phyloP scores from a whole-genome alignment of 2,888 invertebrate genomes.

The Trilocha varians region DNA sequence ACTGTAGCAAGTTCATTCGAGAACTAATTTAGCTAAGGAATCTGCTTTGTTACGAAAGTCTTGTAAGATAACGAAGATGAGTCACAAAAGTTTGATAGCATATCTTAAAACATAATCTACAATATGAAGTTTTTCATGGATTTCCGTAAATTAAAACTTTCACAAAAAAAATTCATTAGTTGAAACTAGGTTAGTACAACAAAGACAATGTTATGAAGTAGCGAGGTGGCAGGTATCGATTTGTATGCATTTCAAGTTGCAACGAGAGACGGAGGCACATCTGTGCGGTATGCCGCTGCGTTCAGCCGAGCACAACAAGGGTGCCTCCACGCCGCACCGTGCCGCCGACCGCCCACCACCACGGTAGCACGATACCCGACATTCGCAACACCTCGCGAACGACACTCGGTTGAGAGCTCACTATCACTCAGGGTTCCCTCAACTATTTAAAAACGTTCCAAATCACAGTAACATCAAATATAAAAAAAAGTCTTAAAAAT shows the following conservation, averaged over 20 bases:
- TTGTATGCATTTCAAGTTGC: conserved; percentile 57
- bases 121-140: too few relatives aligned
- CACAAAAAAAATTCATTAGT: conserved; percentile 16
- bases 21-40: background rate
- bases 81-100: too few relatives aligned
- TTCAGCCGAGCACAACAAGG: conserved; percentile 47
- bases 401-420: conserved; percentile 53
- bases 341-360: conserved; percentile 23
- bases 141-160: too few relatives aligned
- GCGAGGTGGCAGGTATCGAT: conserved; percentile 52
- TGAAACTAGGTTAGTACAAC: conserved; percentile 63
- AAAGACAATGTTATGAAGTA: conserved; percentile 60
- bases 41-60: conserved; percentile 5
- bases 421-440: conserved; percentile 48
- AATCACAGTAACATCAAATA: background rate
- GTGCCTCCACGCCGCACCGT: conserved; percentile 18
- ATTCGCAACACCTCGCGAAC: conserved; percentile 67
- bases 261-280: conserved; percentile 32
- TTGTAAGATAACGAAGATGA: too few relatives aligned
- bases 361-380: conserved; percentile 56
- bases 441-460: background rate
- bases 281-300: conserved; percentile 58
- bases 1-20: background rate
- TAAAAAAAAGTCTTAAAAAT: too few relatives aligned
- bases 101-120: too few relatives aligned